phyloP scores from a whole-genome alignment of 2,113 vertebrate species.

The Varanus komodoensis region DNA sequence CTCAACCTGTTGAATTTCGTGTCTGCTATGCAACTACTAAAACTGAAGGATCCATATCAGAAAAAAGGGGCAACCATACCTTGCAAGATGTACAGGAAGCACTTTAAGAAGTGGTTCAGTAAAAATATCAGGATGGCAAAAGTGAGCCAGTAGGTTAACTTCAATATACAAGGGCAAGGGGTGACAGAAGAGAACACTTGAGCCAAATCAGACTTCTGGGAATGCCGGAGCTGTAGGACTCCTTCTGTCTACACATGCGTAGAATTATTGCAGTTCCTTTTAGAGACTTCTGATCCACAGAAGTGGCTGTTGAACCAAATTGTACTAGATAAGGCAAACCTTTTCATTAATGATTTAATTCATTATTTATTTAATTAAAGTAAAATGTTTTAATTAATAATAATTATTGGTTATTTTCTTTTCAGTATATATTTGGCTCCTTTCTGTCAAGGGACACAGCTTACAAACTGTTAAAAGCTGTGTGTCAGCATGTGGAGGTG shows the following conservation, averaged over 20 bases:
- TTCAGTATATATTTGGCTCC: constrained; percentile 93
- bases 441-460: constrained; percentile 94
- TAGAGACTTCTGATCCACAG: not conserved
- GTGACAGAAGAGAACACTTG: not conserved
- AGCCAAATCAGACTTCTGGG: no score
- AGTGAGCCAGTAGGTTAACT: not conserved
- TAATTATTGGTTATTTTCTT: constrained; percentile 58
- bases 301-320: not conserved
- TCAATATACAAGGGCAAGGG: not conserved
- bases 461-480: constrained; percentile 90
- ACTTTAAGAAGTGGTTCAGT: not conserved
- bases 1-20: not conserved
- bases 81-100: not conserved
- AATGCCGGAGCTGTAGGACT: not conserved
- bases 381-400: constrained; percentile 16
- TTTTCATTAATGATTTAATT: no score
- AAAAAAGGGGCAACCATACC: not conserved
- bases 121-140: not conserved
- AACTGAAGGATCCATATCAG: not conserved
- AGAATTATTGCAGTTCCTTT: not conserved
- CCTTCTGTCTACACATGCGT: no score
- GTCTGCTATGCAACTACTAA: not conserved
- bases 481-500: constrained; percentile 90
- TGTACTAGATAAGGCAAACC: not conserved
- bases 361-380: no score